Conservation (phyloP, 2,797 vertebrate species). For the Cynopterus sphinx region DNA sequence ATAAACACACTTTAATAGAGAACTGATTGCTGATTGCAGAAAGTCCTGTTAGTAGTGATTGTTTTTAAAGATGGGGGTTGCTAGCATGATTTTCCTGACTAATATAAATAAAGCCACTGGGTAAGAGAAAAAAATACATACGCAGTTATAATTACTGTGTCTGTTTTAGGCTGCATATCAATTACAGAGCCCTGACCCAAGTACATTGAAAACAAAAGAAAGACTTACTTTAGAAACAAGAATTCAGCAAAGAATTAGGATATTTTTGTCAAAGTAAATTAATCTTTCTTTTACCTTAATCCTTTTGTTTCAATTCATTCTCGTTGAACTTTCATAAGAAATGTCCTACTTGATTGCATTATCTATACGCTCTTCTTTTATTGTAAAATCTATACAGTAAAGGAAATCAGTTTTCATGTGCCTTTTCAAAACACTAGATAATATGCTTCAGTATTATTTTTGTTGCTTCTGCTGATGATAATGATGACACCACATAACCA, state of each 20-base stretch:
- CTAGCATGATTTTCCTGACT: neutral
- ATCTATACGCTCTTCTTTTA: constrained; percentile 38
- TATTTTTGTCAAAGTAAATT: constrained; percentile 59
- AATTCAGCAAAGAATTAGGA: constrained; percentile 45
- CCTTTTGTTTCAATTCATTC: constrained; percentile 53
- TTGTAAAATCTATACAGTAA: constrained; percentile 51
- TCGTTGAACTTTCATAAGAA: constrained; percentile 51
- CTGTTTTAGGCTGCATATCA: constrained; percentile 20
- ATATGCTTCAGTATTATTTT: constrained; percentile 51
- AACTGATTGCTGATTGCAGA: neutral
- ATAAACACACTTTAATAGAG: neutral
- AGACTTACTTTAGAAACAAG: constrained; percentile 48
- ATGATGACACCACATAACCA: neutral
- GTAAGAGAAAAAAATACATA: constrained; percentile 23
- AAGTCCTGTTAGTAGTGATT: neutral
- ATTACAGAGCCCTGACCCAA: constrained; percentile 32
- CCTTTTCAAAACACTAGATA: neutral
- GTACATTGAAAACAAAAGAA: constrained; percentile 54
- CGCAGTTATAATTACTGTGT: neutral
- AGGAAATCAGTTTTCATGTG: constrained; percentile 38
- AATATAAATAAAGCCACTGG: neutral
- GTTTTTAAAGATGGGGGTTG: neutral
- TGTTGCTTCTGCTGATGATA: constrained; percentile 30
- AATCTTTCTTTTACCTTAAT: constrained; percentile 51
- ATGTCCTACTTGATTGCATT: constrained; percentile 4